phyloP scores from a whole-genome alignment of 2,797 vertebrate genomes.

The Oryzias dopingdopingensis region DNA sequence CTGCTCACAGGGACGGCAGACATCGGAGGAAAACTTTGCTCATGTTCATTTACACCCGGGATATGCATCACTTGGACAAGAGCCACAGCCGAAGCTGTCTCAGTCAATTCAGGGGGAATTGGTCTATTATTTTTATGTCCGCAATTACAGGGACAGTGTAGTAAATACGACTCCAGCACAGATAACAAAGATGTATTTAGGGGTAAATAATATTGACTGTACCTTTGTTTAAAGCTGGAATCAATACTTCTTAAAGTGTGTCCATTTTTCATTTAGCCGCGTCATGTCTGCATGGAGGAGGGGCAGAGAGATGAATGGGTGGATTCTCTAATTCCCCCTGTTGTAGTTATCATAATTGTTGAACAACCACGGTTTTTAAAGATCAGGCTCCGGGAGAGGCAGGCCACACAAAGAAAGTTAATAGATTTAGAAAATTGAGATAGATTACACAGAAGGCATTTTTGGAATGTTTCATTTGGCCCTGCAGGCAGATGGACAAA shows the following conservation, averaged over 20 bases:
- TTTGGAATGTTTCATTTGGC: constrained; percentile 64
- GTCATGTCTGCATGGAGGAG: constrained; percentile 78
- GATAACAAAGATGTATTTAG: constrained; percentile 89
- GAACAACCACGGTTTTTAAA: constrained; percentile 78
- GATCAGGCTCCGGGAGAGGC: constrained; percentile 69
- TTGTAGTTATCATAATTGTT: constrained; percentile 84
- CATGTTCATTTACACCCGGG: constrained; percentile 64
- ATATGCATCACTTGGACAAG: constrained; percentile 75
- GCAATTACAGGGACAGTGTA: constrained; percentile 81
- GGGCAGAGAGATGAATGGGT: constrained; percentile 81
- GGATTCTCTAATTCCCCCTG: constrained; percentile 79
- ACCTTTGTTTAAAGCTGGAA: constrained; percentile 88
- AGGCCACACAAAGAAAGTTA: constrained; percentile 77
- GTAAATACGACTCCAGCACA: constrained; percentile 74
- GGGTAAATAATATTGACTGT: constrained; percentile 88
- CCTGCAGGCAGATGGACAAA: constrained; percentile 74
- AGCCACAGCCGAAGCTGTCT: constrained; percentile 67
- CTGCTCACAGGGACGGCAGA: constrained; percentile 24
- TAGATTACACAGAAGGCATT: constrained; percentile 70
- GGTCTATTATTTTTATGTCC: constrained; percentile 85
- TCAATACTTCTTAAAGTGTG: constrained; percentile 86
- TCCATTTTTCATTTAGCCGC: constrained; percentile 87
- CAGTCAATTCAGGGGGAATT: constrained; percentile 78
- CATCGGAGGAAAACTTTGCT: constrained; percentile 54
- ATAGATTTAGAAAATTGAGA: constrained; percentile 83